A percentile compares a stretch with the other conserved stretches of the same genome.
phyloP scores from a whole-genome alignment of 2,888 invertebrate species.

The Thecophora atra region DNA sequence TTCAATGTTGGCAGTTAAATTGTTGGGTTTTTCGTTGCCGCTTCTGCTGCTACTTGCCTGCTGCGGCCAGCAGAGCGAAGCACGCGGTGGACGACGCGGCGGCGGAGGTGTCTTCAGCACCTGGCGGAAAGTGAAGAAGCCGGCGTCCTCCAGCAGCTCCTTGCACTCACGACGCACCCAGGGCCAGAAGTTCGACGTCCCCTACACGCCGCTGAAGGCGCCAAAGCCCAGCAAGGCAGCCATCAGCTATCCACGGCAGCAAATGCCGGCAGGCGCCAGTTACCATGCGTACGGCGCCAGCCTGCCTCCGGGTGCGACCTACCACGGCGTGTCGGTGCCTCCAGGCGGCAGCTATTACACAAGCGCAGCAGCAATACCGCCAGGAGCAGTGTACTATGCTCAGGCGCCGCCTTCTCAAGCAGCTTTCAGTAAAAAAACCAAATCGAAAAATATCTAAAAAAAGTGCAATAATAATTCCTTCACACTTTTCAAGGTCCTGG shows the following conservation, averaged over 20 bases:
- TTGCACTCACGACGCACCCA: slow-evolving; percentile 48
- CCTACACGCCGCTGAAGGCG: slow-evolving; percentile 9
- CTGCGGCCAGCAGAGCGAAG: slow-evolving; percentile 41
- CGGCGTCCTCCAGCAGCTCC: slow-evolving; percentile 49
- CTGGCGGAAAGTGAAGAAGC: slow-evolving; percentile 60
- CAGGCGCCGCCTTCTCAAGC: slow-evolving; percentile 51
- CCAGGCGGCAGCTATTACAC: slow-evolving; percentile 52
- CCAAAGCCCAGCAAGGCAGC: slow-evolving; percentile 41
- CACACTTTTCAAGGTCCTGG: slow-evolving; percentile 35
- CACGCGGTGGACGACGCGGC: slow-evolving; percentile 58
- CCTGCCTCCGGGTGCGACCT: slow-evolving; percentile 41
- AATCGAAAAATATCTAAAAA: not conserved
- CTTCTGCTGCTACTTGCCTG: not conserved
- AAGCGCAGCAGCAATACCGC: slow-evolving; percentile 53
- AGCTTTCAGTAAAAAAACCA: slow-evolving; percentile 53
- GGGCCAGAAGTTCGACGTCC: slow-evolving; percentile 44
- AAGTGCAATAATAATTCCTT: not conserved
- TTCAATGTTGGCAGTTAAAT: not conserved
- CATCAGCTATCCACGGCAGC: slow-evolving; percentile 51
- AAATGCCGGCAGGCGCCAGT: slow-evolving; percentile 41
- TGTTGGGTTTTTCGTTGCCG: not conserved
- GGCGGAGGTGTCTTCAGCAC: slow-evolving; percentile 59
- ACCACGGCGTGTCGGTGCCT: slow-evolving; percentile 35
- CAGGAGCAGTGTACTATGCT: slow-evolving; percentile 56
- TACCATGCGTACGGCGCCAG: slow-evolving; percentile 18